Evolutionary conservation across 1,140 invertebrate genomes (phyloP), one percentile per base, ranked within the genome.

Genomic region (Aleiodes sp.): DNA sequence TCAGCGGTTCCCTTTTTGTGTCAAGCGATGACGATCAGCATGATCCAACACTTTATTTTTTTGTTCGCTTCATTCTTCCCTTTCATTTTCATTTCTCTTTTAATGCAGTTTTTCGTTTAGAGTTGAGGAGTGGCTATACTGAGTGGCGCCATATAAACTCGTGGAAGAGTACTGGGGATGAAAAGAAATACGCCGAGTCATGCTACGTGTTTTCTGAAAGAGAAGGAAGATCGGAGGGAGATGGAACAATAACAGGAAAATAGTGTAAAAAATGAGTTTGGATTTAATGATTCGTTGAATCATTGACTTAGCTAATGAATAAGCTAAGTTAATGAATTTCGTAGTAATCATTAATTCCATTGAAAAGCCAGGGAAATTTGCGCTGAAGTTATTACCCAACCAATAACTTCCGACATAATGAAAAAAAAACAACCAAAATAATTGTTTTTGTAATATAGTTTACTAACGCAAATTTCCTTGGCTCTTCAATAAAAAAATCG

Each of bases 1-100:
- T 16, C 10, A n/a, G n/a, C n/a, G n/a, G 26, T 29, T n/a, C 52
- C 62, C 37, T 62, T 68, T 68, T 46, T 68, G 14, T 68, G 59
- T 68, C 66, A 64, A 35, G 37, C 31, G 21, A 3, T 16, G 60
- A 37, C 68, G 70, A 64, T 62, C 39, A 56, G 65, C 61, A 68
- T 64, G 64, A 77, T 81, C 74, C 74, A 75, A 80, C 76, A 82
- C 72, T 78, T 80, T 80, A 78, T 69, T 41, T 71, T 71, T 33
- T 7, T 16, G n/a, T 6, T n/a, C 1, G n/a, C 28, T 59, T 26
- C 24, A 59, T 26, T n/a, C 28, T 29, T 29, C 12, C 29, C 56
- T 16, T 52, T 8, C 19, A 21, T 52, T 52, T 52, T 52, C 21
- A 52, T 52, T 33, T 35, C n/a, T 19, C 35, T 78, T 81, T 81